These are phyloP conservation scores for Arizona elegans DNA, from an alignment of 2,113 vertebrate species.

Conservation along the genomic window DNA sequence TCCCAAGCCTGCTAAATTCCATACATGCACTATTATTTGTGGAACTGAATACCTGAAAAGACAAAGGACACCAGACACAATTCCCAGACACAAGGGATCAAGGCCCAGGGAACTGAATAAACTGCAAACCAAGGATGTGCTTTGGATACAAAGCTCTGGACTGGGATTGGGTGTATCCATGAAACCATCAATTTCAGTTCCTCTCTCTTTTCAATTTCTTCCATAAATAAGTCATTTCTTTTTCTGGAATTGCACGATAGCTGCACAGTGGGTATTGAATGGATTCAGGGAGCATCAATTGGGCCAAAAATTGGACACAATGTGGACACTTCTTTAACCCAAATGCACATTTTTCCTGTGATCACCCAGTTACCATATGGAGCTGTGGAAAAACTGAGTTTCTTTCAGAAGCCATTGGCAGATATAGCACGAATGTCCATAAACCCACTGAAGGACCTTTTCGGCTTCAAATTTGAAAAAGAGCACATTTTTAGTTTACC, in stretches of 20 bases:
- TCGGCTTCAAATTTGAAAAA: neutral
- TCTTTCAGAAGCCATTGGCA: neutral
- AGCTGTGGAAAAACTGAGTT: neutral
- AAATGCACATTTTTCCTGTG: neutral
- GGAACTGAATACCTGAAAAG: neutral
- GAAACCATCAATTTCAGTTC: neutral
- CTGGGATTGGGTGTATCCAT: neutral
- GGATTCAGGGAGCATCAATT: neutral
- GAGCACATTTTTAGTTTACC: neutral
- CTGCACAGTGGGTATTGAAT: neutral
- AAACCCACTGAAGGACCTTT: neutral
- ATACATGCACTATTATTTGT: neutral
- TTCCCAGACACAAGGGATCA: neutral
- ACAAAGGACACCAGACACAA: neutral
- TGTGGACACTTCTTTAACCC: neutral
- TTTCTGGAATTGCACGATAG: neutral
- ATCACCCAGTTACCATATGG: neutral
- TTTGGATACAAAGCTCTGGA: neutral
- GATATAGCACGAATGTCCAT: neutral
- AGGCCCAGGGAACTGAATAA: neutral
- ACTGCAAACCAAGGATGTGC: neutral
- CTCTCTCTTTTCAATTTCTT: neutral
- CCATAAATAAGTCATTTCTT: neutral
- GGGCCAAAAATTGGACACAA: neutral
- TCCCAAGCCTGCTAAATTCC: neutral